Evolutionary conservation across 1,140 invertebrate species (phyloP).

Genomic region (Pemphigus obesinymphae): DNA sequence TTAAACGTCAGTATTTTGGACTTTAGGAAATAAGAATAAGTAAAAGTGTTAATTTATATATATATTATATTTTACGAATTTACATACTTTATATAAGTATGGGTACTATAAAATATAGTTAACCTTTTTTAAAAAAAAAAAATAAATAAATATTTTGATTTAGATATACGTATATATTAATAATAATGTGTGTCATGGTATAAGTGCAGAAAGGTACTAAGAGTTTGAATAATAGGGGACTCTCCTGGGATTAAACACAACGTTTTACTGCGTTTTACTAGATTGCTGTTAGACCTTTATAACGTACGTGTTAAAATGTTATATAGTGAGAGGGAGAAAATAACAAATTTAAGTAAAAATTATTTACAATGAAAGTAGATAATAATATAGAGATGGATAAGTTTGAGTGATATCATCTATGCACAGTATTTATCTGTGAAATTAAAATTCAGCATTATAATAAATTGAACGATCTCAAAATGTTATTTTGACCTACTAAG

Average conservation of each 20-base stretch:
- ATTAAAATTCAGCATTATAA: too few relatives aligned
- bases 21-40: too few relatives aligned
- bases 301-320: not conserved
- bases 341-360: not conserved
- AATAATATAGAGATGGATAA: not conserved
- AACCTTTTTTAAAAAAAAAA: too few relatives aligned
- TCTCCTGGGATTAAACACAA: slow-evolving; percentile 1
- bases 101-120: too few relatives aligned
- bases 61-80: too few relatives aligned
- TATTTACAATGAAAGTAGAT: not conserved
- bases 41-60: too few relatives aligned
- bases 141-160: not conserved
- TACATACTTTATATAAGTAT: too few relatives aligned
- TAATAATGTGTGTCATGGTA: not conserved
- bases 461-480: too few relatives aligned
- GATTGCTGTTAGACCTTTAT: not conserved
- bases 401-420: too few relatives aligned
- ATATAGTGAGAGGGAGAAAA: not conserved
- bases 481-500: too few relatives aligned
- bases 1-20: too few relatives aligned
- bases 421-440: too few relatives aligned
- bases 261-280: slow-evolving; percentile 8
- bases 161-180: not conserved
- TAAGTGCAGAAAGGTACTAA: not conserved
- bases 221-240: not conserved